phyloP scores from a whole-genome alignment of 2,888 invertebrate genomes.

The Myopa tessellatipennis region DNA sequence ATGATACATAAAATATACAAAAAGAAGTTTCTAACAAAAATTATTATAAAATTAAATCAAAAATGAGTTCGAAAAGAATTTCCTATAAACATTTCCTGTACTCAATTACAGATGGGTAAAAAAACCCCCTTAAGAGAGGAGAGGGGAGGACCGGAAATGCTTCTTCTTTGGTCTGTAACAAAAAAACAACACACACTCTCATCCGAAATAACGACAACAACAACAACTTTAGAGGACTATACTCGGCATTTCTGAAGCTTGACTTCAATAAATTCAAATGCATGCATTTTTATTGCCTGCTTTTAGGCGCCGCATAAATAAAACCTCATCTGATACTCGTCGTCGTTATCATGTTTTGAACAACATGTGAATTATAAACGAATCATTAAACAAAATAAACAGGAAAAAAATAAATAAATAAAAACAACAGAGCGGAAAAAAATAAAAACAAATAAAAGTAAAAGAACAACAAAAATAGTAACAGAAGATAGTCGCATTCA shows the following conservation, averaged over 20 bases:
- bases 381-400: not conserved
- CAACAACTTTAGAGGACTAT: too few relatives aligned
- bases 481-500: conserved; percentile 25
- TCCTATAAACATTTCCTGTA: too few relatives aligned
- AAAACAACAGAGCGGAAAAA: not conserved
- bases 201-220: too few relatives aligned
- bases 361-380: conserved; percentile 14
- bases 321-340: not conserved
- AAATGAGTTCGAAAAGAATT: too few relatives aligned
- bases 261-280: not conserved
- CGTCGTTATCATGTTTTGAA: not conserved
- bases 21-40: too few relatives aligned
- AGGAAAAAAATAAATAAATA: not conserved
- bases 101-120: too few relatives aligned
- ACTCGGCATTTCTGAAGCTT: not conserved
- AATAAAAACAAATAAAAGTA: not conserved
- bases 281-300: conserved; percentile 26
- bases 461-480: conserved; percentile 44
- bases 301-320: conserved; percentile 30
- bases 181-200: too few relatives aligned
- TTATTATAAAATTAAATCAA: too few relatives aligned
- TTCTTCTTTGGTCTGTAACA: too few relatives aligned
- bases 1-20: too few relatives aligned
- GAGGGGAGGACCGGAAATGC: too few relatives aligned
- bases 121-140: too few relatives aligned